These are phyloP conservation scores for Bungarus multicinctus DNA, from an alignment of 2,113 vertebrate species.

Conservation along the genomic window DNA sequence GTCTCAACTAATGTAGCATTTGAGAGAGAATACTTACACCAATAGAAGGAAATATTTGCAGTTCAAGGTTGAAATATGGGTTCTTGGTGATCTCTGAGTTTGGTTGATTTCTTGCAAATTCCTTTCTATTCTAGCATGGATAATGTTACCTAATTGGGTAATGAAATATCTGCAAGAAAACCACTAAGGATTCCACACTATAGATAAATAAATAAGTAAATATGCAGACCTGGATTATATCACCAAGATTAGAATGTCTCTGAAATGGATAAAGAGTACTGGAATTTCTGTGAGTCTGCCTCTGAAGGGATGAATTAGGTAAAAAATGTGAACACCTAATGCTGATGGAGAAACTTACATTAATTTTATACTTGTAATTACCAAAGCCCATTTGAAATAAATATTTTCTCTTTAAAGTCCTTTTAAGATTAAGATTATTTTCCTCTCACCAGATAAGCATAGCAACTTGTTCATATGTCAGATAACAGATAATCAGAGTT, in stretches of 20 bases:
- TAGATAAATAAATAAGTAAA: not conserved
- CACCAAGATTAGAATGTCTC: not conserved
- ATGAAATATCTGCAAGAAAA: not conserved
- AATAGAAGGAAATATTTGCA: not conserved
- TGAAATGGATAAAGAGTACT: not conserved
- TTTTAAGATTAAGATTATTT: not conserved
- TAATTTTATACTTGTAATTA: not conserved
- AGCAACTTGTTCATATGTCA: not conserved
- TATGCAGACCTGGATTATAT: not conserved
- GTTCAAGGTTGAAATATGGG: not conserved
- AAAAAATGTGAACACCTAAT: not conserved
- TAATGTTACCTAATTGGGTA: not conserved
- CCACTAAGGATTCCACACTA: not conserved
- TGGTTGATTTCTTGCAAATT: not conserved
- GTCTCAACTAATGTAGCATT: not conserved
- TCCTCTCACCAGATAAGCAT: not conserved
- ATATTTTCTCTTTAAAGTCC: not conserved
- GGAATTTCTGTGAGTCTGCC: not conserved
- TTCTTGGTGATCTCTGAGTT: not conserved
- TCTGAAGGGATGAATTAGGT: not conserved
- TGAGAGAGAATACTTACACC: not conserved
- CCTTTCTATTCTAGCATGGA: not conserved
- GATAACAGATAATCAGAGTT: too few species aligned
- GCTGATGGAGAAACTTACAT: not conserved
- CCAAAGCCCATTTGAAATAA: not conserved